Conservation (phyloP, 1,140 invertebrate species). For the Drosophila auraria region DNA sequence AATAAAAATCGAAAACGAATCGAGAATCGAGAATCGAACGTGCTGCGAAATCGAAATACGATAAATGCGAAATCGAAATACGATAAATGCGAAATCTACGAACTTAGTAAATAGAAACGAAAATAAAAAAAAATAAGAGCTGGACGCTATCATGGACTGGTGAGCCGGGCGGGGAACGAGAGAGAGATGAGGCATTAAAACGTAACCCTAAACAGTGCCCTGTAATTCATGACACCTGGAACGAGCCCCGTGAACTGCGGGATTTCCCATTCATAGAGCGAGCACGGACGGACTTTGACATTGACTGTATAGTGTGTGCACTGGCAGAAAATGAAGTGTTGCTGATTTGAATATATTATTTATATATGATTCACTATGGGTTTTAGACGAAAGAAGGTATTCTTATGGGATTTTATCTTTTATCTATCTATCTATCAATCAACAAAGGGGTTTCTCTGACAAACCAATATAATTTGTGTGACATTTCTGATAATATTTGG, state of each 20-base stretch:
- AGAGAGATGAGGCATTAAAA: neutral
- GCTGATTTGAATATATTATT: too few relatives aligned
- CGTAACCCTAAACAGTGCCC: conserved; percentile 14
- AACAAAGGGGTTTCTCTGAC: neutral
- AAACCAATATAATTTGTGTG: neutral
- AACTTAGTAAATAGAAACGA: neutral
- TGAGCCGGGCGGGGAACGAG: neutral
- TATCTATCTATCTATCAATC: conserved; percentile 2
- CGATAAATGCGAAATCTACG: conserved; percentile 1
- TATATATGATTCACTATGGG: neutral
- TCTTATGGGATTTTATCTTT: neutral
- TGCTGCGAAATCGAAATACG: conserved; percentile 16
- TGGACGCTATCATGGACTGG: conserved; percentile 24
- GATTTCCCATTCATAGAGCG: conserved; percentile 36
- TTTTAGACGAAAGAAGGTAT: neutral
- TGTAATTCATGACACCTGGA: conserved; percentile 33
- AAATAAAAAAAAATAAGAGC: neutral
- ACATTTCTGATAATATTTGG: neutral
- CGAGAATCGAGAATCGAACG: conserved; percentile 5
- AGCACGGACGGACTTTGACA: conserved; percentile 34
- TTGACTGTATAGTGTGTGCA: conserved; percentile 19
- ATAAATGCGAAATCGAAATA: conserved; percentile 4
- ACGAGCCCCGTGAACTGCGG: conserved; percentile 32
- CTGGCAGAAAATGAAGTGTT: conserved; percentile 1
- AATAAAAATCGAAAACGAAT: conserved; percentile 8